A percentile compares a stretch with the other conserved stretches of the same genome.
phyloP scores from a whole-genome alignment of 2,888 invertebrate species.

The Meta bourneti region DNA sequence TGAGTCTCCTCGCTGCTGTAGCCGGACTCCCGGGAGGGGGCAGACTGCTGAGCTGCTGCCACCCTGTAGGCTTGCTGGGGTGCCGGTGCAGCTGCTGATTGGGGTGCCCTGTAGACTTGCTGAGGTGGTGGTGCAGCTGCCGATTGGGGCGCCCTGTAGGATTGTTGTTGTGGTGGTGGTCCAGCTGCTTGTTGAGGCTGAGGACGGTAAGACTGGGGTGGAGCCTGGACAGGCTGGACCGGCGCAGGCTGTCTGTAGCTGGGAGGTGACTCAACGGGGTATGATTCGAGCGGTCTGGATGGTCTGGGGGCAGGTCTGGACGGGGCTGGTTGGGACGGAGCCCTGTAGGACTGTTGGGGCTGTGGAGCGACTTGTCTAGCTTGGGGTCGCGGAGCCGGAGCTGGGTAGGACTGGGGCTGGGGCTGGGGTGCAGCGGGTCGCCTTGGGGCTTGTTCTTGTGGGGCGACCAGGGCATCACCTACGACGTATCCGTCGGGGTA shows the following conservation, averaged over 20 bases:
- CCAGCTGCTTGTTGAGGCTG: slow-evolving; percentile 6
- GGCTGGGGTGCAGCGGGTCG: slow-evolving; percentile 56
- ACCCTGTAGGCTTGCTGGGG: slow-evolving; percentile 63
- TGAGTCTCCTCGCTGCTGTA: slow-evolving; percentile 49
- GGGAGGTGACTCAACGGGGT: slow-evolving; percentile 41
- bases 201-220: slow-evolving; percentile 21
- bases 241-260: slow-evolving; percentile 32
- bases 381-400: slow-evolving; percentile 40
- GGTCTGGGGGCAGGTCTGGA: slow-evolving; percentile 61
- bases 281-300: slow-evolving; percentile 65
- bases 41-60: slow-evolving; percentile 1
- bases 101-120: slow-evolving; percentile 45
- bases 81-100: slow-evolving; percentile 30
- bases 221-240: slow-evolving; percentile 4
- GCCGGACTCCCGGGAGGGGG: background rate
- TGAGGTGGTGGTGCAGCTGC: slow-evolving; percentile 54
- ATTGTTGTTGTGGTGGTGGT: background rate
- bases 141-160: slow-evolving; percentile 17
- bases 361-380: slow-evolving; percentile 38
- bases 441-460: slow-evolving; percentile 51
- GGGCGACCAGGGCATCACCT: slow-evolving; percentile 73
- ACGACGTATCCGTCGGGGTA: slow-evolving; percentile 78
- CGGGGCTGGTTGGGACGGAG: slow-evolving; percentile 40
- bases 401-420: slow-evolving; percentile 8
- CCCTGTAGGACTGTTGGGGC: slow-evolving; percentile 40